Evolutionary conservation across 64 coral and sea anemone genomes (phyloP), one percentile per base, ranked within the genome.

Genomic region (Montipora foliosa): DNA sequence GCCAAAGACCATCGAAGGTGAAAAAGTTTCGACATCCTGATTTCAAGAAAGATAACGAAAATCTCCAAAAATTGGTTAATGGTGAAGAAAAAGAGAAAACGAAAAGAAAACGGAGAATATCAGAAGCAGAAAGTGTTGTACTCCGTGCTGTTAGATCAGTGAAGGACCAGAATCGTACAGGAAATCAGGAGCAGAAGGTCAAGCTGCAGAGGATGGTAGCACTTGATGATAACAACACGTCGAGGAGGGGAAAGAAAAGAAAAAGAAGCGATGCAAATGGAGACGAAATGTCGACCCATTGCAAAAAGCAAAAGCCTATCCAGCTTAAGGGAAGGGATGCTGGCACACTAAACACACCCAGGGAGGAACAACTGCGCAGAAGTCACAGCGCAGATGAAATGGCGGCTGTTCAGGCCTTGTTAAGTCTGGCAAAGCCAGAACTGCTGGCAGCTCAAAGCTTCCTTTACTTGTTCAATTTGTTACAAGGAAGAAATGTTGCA

Each of bases 1-100:
- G 8, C 8, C 6, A 62, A 67, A 84, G 81, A 68, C 5, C 16
- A 11, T 84, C 81, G 4, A 84, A 84, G 44, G 57, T 61, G 37
- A 17, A 68, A 46, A 84, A 84, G 16, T 84, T 84, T 47, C 61
- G 61, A 6, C 81, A 70, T 69, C 61, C 60, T 47, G 14, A 44
- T 46, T 84, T 84, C 60, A 44, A 48, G 62, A 68, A 17, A 47
- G 61, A 68, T 6, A 3, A 44, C 5, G 37, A 67, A 19, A 44
- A 47, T 5, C 1, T 20, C 9, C 81, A n/a, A 8, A 15, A 17
- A 68, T 2, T 8, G 59, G 25, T 6, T 46, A 6, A 11, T 8
- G 0, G 11, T 11, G 16, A 6, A n/a, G 8, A 67, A 68, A 67
- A 3, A 68, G 29, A 6, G 2, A 11, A 67, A 19, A 5, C 8